These are phyloP conservation scores for Drosophila maculinotata DNA, from an alignment of 2,888 invertebrate species.

Conservation along the genomic window DNA sequence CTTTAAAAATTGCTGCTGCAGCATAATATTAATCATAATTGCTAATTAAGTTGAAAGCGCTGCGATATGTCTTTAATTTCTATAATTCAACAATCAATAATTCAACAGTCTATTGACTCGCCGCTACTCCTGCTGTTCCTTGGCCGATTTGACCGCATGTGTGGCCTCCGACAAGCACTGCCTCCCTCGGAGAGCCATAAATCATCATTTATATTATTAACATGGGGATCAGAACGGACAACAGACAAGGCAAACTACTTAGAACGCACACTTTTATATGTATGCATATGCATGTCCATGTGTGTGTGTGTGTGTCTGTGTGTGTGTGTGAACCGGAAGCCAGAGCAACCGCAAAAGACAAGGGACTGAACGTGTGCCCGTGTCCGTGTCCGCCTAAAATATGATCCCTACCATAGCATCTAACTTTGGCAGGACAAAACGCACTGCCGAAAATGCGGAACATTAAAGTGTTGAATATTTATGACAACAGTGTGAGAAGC, in stretches of 20 bases:
- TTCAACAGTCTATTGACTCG: constrained; percentile 62
- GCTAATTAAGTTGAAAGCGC: constrained; percentile 58
- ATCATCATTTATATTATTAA: constrained; percentile 80
- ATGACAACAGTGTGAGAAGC: constrained; percentile 53
- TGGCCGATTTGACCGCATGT: constrained; percentile 7
- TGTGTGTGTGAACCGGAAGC: constrained; percentile 55
- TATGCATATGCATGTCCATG: constrained; percentile 34
- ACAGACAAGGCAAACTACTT: constrained; percentile 59
- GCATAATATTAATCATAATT: constrained; percentile 46
- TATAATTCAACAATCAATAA: constrained; percentile 71
- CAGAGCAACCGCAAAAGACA: constrained; percentile 73
- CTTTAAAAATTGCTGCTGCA: background rate
- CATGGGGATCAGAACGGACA: constrained; percentile 70
- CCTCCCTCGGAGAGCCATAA: constrained; percentile 63
- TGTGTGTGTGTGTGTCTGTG: constrained; percentile 8
- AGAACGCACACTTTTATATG: constrained; percentile 60
- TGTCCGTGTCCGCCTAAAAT: constrained; percentile 55
- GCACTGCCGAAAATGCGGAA: constrained; percentile 22
- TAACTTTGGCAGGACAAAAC: constrained; percentile 50
- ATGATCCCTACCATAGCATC: constrained; percentile 60
- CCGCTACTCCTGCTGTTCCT: background rate
- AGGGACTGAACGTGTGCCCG: constrained; percentile 56
- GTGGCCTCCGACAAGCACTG: constrained; percentile 21
- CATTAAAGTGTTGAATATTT: constrained; percentile 71
- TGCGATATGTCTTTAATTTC: constrained; percentile 56